phyloP scores from a whole-genome alignment of 2,888 invertebrate species.

The Ceraclea dissimilis region DNA sequence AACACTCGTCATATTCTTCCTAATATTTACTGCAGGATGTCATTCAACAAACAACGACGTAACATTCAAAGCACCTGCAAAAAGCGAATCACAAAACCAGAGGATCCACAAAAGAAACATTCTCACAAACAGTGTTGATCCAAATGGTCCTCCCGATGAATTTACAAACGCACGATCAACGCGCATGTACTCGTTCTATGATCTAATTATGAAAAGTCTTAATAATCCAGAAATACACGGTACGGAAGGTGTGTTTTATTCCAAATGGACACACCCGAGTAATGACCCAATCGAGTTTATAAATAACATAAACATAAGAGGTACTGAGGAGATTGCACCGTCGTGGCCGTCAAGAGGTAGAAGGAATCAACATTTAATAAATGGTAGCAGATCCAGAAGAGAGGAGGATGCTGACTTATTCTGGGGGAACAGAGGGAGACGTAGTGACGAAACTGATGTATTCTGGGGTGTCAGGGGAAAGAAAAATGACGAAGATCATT shows the following conservation, averaged over 20 bases:
- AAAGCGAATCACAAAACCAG: not conserved
- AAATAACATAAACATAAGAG: conserved; percentile 8
- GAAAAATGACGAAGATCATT: conserved; percentile 29
- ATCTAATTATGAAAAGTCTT: not conserved
- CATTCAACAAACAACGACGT: not conserved
- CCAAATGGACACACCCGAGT: not conserved
- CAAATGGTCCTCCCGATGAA: not conserved
- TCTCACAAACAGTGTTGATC: not conserved
- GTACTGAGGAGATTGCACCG: conserved; percentile 30
- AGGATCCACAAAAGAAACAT: not conserved
- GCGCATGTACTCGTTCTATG: not conserved
- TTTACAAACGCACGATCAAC: not conserved
- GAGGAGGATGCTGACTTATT: conserved; percentile 29
- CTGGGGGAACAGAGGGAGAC: conserved; percentile 30
- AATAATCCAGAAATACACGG: not conserved
- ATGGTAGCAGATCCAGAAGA: conserved; percentile 32
- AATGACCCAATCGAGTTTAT: not conserved
- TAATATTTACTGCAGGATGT: not conserved
- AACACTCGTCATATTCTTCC: not conserved
- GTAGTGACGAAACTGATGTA: conserved; percentile 30
- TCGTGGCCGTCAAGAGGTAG: conserved; percentile 45
- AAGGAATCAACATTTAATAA: conserved; percentile 21
- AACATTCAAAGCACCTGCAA: not conserved
- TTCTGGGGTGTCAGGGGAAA: conserved; percentile 39
- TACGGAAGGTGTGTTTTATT: not conserved